Evolutionary conservation across 2,888 invertebrate species (phyloP).

Genomic region (Diarsia brunnea): DNA sequence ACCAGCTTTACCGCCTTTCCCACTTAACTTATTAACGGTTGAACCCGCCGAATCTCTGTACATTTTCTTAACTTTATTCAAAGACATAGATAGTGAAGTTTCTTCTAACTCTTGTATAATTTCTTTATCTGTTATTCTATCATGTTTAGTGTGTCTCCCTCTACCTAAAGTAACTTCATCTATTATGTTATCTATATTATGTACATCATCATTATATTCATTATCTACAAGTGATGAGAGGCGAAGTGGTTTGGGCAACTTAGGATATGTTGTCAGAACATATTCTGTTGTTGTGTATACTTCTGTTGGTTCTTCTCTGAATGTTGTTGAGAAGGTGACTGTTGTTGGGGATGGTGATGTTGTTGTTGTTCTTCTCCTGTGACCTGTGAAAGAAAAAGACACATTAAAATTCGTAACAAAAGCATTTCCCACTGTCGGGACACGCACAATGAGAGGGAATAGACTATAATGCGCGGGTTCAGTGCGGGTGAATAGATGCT

Average conservation of each 20-base stretch:
- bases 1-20: slow-evolving; percentile 82
- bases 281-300: slow-evolving; percentile 76
- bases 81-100: slow-evolving; percentile 78
- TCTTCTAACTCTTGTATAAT: slow-evolving; percentile 80
- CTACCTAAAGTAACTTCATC: slow-evolving; percentile 75
- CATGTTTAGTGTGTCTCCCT: slow-evolving; percentile 78
- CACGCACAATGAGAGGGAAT: no score
- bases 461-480: no score
- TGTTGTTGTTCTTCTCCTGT: slow-evolving; percentile 88
- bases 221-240: slow-evolving; percentile 79
- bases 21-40: slow-evolving; percentile 85
- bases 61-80: slow-evolving; percentile 88
- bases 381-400: slow-evolving; percentile 76
- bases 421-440: no score
- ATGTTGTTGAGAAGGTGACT: slow-evolving; percentile 76
- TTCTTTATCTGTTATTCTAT: slow-evolving; percentile 81
- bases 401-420: not conserved
- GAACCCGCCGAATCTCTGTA: slow-evolving; percentile 87
- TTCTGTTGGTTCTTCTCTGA: slow-evolving; percentile 78
- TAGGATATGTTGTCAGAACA: slow-evolving; percentile 77
- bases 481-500: no score
- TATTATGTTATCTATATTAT: slow-evolving; percentile 83
- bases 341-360: slow-evolving; percentile 78
- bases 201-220: slow-evolving; percentile 81
- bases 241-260: slow-evolving; percentile 84